Evolutionary conservation across 1,140 invertebrate species (phyloP), one percentile per base, ranked within the genome.

Genomic region (Pseudomyrmex pallidus): DNA sequence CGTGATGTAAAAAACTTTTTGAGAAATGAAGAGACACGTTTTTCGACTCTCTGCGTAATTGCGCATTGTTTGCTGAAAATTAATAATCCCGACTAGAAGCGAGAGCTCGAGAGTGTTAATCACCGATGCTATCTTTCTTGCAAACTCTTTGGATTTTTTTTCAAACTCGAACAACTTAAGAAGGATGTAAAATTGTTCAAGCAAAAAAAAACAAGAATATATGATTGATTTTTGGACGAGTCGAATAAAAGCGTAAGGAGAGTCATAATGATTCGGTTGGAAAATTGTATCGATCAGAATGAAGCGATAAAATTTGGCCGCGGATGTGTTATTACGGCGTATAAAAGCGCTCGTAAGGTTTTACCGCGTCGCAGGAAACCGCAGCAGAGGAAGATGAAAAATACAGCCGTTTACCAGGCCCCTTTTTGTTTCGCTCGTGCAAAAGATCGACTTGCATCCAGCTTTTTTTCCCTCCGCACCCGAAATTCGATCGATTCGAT

Each of bases 261-360:
- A 57, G 52, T 50, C 50, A 48, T 13, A 54, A 35, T 66, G 77
- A 63, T 50, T 50, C 12, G 15, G 56, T 74, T 62, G 64, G 20
- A 35, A 85, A 68, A 86, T 82, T 76, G 67, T 78, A 82, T 87
- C 62, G 78, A 54, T 61, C 76, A 83, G 35, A 86, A 87, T 87
- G 57, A 86, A 86, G 84, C 84, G 84, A 77, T 86, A 85, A 87
- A 87, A 48, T 35, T 10, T 13, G 12, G 52, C 63, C 54, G 77
- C 83, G 66, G 70, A 57, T 22, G 35, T 87, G 61, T 87, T 72
- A 87, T 87, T 87, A 87, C 57, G 46, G 78, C 52, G 5, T 85
- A 85, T 87, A 87, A 87, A 87, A 54, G 4, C 20, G 84, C 67
- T 85, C 76, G 64, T 85, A 87, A 85, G 83, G 85, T 84, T 82